A percentile compares a stretch with the other conserved stretches of the same genome.
These are phyloP conservation scores for Synanceia verrucosa DNA, from an alignment of 2,797 vertebrate species.

Conservation along the genomic window DNA sequence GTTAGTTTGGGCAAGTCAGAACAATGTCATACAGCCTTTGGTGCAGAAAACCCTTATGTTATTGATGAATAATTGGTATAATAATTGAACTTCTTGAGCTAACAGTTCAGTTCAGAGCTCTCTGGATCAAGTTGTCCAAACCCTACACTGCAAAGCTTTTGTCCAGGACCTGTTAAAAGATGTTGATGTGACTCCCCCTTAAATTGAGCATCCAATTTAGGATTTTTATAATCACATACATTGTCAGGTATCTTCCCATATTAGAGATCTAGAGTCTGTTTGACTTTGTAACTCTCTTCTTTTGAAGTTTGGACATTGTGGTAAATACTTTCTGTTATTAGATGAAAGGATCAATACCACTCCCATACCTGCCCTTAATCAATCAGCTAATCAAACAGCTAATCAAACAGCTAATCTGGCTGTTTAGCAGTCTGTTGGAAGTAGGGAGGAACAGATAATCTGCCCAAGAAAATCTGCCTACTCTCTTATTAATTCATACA, in stretches of 20 bases:
- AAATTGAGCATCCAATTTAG: background rate
- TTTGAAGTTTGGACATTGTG: background rate
- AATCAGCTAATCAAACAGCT: no score
- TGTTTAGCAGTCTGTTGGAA: background rate
- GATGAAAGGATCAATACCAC: background rate
- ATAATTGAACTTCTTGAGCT: background rate
- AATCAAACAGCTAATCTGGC: no score
- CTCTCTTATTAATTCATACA: background rate
- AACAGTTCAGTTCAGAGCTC: background rate
- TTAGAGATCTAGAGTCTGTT: background rate
- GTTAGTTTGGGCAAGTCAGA: slow-evolving; percentile 8
- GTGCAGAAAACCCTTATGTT: slow-evolving; percentile 2
- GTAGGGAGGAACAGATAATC: background rate
- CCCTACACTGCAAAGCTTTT: background rate
- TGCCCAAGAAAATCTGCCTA: background rate
- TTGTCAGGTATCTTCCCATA: background rate
- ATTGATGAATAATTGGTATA: background rate
- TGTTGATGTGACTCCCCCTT: no score
- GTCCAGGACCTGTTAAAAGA: background rate
- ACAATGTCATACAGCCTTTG: background rate
- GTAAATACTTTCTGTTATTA: background rate
- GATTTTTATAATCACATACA: background rate
- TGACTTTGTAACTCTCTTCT: background rate
- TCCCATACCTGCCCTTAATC: background rate
- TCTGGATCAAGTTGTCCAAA: background rate